These are phyloP conservation scores for Ophiothrix spiculata DNA, from an alignment of 35 echinoderm and acorn worm species.

Conservation along the genomic window DNA sequence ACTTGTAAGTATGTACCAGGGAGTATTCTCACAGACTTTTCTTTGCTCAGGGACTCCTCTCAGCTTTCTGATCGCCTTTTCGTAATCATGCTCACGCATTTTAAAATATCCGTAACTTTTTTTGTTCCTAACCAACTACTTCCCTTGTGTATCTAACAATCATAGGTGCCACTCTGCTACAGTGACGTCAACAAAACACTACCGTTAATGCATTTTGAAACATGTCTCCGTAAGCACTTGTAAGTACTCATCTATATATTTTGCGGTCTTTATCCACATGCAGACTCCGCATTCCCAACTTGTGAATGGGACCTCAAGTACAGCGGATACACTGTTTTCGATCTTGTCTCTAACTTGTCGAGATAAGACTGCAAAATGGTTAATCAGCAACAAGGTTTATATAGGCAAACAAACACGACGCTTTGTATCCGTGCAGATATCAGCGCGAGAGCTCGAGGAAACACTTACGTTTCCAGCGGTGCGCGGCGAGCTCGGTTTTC, in stretches of 20 bases:
- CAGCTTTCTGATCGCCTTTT: neutral
- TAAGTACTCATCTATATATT: neutral
- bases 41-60: neutral
- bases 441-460: neutral
- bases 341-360: neutral
- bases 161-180: neutral
- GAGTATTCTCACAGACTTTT: neutral
- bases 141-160: neutral
- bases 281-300: neutral
- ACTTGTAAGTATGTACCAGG: neutral
- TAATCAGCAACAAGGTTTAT: conserved; percentile 39
- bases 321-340: neutral
- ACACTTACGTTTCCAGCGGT: conserved; percentile 29
- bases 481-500: conserved; percentile 31
- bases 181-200: neutral
- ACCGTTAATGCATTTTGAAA: neutral
- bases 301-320: neutral
- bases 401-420: conserved; percentile 34
- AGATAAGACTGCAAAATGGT: conserved; percentile 22
- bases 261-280: neutral
- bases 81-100: neutral
- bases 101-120: conserved; percentile 1
- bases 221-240: neutral
- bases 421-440: neutral
- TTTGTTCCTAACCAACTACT: neutral